Conservation (phyloP, 2,113 vertebrate species). For the Narcine bancroftii region DNA sequence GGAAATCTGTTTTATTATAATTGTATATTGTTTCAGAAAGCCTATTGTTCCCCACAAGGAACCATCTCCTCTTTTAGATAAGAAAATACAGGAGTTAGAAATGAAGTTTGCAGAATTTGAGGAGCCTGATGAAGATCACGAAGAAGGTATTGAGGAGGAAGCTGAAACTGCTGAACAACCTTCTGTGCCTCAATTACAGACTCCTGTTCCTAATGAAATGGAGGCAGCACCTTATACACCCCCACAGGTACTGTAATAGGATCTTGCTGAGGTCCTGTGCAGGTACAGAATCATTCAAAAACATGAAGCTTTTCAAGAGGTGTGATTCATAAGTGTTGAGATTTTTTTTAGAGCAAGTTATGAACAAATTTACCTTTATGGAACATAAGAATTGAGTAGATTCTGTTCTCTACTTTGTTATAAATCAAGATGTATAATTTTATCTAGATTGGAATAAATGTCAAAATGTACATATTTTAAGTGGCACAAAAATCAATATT, state of each 20-base stretch:
- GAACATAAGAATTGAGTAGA: background rate
- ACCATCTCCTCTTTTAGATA: constrained; percentile 88
- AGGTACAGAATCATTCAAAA: background rate
- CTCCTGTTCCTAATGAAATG: constrained; percentile 74
- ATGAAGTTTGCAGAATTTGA: constrained; percentile 96
- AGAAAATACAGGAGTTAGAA: constrained; percentile 92
- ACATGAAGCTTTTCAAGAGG: background rate
- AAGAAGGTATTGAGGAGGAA: constrained; percentile 92
- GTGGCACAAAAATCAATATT: no score
- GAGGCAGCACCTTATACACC: constrained; percentile 89
- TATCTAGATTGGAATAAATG: background rate
- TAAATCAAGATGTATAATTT: background rate
- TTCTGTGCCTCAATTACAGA: constrained; percentile 76
- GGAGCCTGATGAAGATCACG: constrained; percentile 84
- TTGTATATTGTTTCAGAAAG: constrained; percentile 64
- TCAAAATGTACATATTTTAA: background rate
- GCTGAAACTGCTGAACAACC: constrained; percentile 75
- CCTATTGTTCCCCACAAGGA: constrained; percentile 95
- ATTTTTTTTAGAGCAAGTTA: background rate
- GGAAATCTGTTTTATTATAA: background rate
- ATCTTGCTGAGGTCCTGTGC: background rate
- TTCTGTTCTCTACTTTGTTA: background rate
- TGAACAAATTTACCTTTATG: background rate
- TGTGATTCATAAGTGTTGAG: background rate
- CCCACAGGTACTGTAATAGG: constrained; percentile 69